Percentiles rank a stretch among this genome's conserved stretches.
These are phyloP conservation scores for Ptiloglossa arizonensis DNA, from an alignment of 1,140 invertebrate genomes.

Conservation along the genomic window DNA sequence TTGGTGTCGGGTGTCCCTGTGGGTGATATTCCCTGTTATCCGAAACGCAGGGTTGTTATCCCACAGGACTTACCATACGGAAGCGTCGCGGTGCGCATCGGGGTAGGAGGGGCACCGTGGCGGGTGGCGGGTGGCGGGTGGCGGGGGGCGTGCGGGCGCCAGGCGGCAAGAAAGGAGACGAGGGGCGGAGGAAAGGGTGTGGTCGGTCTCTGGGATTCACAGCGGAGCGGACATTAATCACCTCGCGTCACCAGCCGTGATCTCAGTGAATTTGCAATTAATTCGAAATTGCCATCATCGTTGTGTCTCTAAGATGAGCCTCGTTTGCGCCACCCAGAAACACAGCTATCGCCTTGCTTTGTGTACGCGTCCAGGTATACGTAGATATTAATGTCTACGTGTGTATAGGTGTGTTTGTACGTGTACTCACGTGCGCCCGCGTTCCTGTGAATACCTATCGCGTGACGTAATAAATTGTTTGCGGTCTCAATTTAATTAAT, in stretches of 20 bases:
- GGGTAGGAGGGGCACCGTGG: constrained; percentile 14
- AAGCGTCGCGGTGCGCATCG: constrained; percentile 48
- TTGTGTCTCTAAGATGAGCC: constrained; percentile 43
- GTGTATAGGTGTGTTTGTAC: neutral
- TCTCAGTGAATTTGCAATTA: constrained; percentile 74
- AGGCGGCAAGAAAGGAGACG: neutral
- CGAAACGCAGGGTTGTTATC: constrained; percentile 80
- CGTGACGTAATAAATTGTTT: constrained; percentile 61
- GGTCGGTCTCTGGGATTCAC: constrained; percentile 49
- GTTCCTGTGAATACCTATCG: constrained; percentile 34
- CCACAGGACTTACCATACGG: constrained; percentile 76
- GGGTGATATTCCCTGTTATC: constrained; percentile 80
- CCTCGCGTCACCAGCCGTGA: constrained; percentile 63
- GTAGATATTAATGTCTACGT: neutral
- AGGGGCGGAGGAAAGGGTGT: constrained; percentile 4
- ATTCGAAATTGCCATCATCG: constrained; percentile 71
- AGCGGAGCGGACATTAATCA: constrained; percentile 67
- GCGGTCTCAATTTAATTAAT: constrained; percentile 65
- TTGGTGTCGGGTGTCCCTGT: constrained; percentile 77
- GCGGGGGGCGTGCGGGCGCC: neutral
- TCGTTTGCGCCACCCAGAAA: constrained; percentile 6
- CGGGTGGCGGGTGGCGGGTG: neutral
- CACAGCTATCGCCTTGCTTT: neutral
- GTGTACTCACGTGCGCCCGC: constrained; percentile 21
- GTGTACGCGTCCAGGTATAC: neutral